A percentile compares a stretch with the other conserved stretches of the same genome.
Evolutionary conservation across 2,888 invertebrate genomes (phyloP).

Genomic region (Serrognathus titanus): DNA sequence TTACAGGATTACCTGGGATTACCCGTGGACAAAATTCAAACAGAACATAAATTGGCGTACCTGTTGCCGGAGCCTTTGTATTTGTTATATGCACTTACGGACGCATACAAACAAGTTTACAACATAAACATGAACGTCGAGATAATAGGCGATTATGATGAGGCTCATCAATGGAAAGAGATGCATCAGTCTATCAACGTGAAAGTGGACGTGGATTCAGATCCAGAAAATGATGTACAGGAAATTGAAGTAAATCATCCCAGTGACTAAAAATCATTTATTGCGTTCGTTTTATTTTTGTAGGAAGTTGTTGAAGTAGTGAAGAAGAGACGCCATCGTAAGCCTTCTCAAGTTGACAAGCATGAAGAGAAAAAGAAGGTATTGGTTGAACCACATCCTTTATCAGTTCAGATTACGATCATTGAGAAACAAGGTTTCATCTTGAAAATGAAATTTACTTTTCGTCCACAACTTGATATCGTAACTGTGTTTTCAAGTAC

Average conservation of each 20-base stretch:
- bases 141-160: constrained; percentile 67
- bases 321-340: constrained; percentile 65
- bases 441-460: constrained; percentile 60
- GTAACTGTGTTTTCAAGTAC: constrained; percentile 67
- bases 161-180: constrained; percentile 58
- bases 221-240: constrained; percentile 55
- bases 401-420: constrained; percentile 65
- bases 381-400: constrained; percentile 68
- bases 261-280: background rate
- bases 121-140: constrained; percentile 52
- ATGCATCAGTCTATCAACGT: constrained; percentile 53
- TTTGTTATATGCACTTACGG: constrained; percentile 79
- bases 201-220: constrained; percentile 67
- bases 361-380: constrained; percentile 66
- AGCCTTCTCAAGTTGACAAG: constrained; percentile 58
- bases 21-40: constrained; percentile 73
- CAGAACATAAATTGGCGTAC: constrained; percentile 71
- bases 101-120: constrained; percentile 77
- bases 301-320: constrained; percentile 39
- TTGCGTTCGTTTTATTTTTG: constrained; percentile 11
- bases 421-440: constrained; percentile 53
- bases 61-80: constrained; percentile 80
- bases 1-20: constrained; percentile 84
- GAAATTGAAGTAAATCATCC: constrained; percentile 33
- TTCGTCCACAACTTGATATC: constrained; percentile 62